A percentile compares a stretch with the other conserved stretches of the same genome.
These are phyloP conservation scores for Aquatica leii DNA, from an alignment of 2,888 invertebrate species.

Conservation along the genomic window DNA sequence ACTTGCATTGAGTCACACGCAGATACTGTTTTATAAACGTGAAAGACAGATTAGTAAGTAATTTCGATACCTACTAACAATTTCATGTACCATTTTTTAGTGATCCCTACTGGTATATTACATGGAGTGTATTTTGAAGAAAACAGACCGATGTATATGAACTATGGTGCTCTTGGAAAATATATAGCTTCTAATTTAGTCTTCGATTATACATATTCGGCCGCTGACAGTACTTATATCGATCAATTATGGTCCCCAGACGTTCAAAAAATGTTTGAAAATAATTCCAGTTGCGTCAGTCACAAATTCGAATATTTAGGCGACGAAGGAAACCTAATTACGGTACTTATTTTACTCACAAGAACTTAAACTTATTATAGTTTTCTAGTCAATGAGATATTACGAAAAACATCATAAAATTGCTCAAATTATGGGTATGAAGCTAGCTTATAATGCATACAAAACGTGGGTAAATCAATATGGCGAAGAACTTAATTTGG, in stretches of 20 bases:
- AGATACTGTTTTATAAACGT: neutral
- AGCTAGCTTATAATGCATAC: constrained; percentile 85
- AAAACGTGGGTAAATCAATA: constrained; percentile 72
- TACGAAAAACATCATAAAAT: constrained; percentile 81
- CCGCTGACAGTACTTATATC: too few relatives aligned
- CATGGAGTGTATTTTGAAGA: constrained; percentile 86
- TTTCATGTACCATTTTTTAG: constrained; percentile 39
- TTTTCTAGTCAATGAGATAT: too few relatives aligned
- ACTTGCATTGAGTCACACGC: too few relatives aligned
- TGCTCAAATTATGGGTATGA: constrained; percentile 89
- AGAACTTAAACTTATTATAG: too few relatives aligned
- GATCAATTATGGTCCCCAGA: neutral
- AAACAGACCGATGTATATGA: constrained; percentile 49
- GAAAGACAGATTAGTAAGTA: neutral
- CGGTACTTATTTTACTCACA: too few relatives aligned
- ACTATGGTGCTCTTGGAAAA: constrained; percentile 50
- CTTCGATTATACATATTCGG: too few relatives aligned
- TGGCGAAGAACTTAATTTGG: constrained; percentile 70
- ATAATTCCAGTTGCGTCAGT: neutral
- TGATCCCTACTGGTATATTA: constrained; percentile 82
- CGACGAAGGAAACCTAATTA: neutral
- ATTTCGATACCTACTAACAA: neutral
- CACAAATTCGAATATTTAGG: neutral
- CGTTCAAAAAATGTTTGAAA: neutral
- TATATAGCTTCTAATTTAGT: neutral